A percentile compares a stretch with the other conserved stretches of the same genome.
Conservation (phyloP, 2,888 invertebrate genomes). For the Alloplasta piceator region DNA sequence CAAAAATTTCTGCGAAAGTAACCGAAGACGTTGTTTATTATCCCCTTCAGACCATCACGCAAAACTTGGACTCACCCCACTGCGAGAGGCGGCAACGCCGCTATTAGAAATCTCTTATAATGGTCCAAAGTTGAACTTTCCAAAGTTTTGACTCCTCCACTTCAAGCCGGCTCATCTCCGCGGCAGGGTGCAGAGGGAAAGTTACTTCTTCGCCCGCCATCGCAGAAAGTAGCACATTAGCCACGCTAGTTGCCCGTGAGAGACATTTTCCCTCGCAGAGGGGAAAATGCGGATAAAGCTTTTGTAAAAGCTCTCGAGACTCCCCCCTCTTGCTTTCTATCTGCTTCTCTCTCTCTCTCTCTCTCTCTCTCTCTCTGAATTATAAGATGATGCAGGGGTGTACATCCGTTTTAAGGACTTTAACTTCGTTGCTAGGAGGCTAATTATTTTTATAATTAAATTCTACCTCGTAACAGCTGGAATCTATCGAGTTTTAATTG, state of each 20-base stretch:
- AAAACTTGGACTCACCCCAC: constrained; percentile 44
- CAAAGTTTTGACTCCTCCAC: constrained; percentile 34
- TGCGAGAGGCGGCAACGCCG: constrained; percentile 6
- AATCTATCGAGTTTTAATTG: not conserved
- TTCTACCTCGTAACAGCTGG: not conserved
- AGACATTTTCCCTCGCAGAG: not conserved
- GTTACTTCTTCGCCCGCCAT: not conserved
- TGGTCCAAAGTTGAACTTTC: constrained; percentile 43
- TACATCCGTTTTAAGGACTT: not conserved
- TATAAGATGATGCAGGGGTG: not conserved
- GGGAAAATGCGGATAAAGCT: constrained; percentile 3
- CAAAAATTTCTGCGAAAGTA: constrained; percentile 32
- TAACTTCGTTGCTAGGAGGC: constrained; percentile 5
- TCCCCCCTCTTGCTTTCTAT: not conserved
- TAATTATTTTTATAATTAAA: constrained; percentile 15
- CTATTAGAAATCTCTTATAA: constrained; percentile 54
- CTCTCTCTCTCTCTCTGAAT: not conserved
- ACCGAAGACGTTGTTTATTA: constrained; percentile 59
- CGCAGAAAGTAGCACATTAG: constrained; percentile 32
- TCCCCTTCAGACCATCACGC: not conserved
- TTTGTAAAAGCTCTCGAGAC: constrained; percentile 8
- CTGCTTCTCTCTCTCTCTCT: not conserved
- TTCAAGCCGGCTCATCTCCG: constrained; percentile 18
- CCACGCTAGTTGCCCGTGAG: not conserved
- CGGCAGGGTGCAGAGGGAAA: not conserved